Conservation (phyloP, 2,113 vertebrate species). For the Menura novaehollandiae region DNA sequence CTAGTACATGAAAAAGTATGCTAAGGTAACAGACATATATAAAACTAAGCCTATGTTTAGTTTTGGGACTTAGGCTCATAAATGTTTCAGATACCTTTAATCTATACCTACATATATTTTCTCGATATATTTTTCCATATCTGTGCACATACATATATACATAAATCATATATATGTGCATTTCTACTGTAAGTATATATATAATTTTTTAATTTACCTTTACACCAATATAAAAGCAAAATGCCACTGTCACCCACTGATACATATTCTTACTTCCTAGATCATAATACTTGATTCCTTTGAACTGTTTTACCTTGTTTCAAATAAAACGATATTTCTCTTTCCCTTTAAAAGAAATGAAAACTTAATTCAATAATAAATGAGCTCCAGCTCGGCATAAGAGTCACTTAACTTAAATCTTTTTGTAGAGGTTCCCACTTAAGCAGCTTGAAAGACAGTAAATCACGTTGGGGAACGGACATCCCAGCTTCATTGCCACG, state of each 20-base stretch:
- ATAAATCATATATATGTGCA: not conserved
- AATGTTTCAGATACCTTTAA: not conserved
- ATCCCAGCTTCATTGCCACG: conserved; percentile 75
- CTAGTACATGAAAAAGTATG: not conserved
- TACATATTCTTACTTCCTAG: conserved; percentile 32
- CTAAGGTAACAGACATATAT: not conserved
- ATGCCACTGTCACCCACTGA: not conserved
- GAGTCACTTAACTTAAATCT: conserved; percentile 90
- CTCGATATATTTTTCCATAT: not conserved
- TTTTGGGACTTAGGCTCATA: not conserved
- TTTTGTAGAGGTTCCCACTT: conserved; percentile 87
- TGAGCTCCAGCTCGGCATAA: conserved; percentile 79
- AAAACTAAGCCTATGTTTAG: not conserved
- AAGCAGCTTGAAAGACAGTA: conserved; percentile 84
- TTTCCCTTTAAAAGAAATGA: conserved; percentile 79
- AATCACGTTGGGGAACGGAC: conserved; percentile 79
- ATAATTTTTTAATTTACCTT: not conserved
- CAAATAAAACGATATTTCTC: conserved; percentile 75
- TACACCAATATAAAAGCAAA: not conserved
- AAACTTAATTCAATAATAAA: conserved; percentile 89
- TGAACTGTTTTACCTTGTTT: conserved; percentile 73
- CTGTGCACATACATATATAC: not conserved
- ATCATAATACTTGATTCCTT: conserved; percentile 59
- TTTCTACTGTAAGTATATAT: not conserved
- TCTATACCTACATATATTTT: not conserved